Evolutionary conservation across 2,888 invertebrate species (phyloP), one percentile per base, ranked within the genome.

Genomic region (Andrena flavipes): DNA sequence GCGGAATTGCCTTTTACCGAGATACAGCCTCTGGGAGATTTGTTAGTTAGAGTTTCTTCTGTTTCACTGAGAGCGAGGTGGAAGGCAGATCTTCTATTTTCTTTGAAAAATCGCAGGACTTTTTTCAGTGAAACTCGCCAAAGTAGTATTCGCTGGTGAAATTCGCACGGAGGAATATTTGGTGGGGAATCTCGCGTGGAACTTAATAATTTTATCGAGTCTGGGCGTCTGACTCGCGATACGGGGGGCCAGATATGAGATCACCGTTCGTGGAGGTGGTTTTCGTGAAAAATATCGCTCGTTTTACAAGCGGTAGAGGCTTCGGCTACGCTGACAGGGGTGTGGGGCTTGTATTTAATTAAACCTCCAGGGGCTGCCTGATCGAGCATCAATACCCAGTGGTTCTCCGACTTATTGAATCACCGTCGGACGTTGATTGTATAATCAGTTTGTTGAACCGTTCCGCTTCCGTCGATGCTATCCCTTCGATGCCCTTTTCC

Each of bases 341-440:
- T 87, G 56, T 79, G 90, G 87, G 89, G 90, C 89, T 90, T 92
- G 92, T 93, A 93, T 93, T 93, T 93, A 93, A 93, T 93, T 93
- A 93, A 93, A 93, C 91, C 93, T 92, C 91, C 88, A 87, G 91
- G 92, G 92, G 91, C 89, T 91, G 91, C 89, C 91, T 91, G 92
- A 93, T 93, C 93, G 92, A 89, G 91, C 93, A 93, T 93, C 93
- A 93, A 93, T 93, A 93, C 91, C 88, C 89, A 90, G 89, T 86
- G 92, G 91, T 91, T 92, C 93, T 92, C 92, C 91, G 91, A 69
- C 85, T 82, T 82, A 87, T 80, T 67, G 80, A 76, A 77, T 84
- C 69, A 70, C 71, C 67, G 71, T 35, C 42, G 62, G 65, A 76
- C 72, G 68, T 71, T 74, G 73, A 81, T 71, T 76, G 73, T 67